Evolutionary conservation across 2,113 vertebrate genomes (phyloP).

Genomic region (Heterotis niloticus): DNA sequence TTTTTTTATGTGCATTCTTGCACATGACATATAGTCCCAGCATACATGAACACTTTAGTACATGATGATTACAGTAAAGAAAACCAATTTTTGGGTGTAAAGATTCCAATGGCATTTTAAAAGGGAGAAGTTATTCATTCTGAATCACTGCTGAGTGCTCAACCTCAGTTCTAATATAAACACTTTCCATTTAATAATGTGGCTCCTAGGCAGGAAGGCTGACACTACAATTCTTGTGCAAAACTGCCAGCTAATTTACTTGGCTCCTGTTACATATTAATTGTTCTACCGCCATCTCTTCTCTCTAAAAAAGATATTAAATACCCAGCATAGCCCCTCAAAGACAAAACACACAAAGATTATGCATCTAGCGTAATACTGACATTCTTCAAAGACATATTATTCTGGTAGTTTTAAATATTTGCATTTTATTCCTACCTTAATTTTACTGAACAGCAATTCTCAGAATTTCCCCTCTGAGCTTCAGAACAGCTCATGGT

Average conservation of each 20-base stretch:
- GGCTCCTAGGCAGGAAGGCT: slow-evolving; percentile 7
- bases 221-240: slow-evolving; percentile 20
- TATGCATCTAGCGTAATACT: too few species aligned
- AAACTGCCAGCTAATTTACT: slow-evolving; percentile 15
- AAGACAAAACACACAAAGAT: too few species aligned
- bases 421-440: too few species aligned
- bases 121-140: slow-evolving; percentile 23
- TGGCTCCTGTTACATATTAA: too few species aligned
- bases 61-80: slow-evolving; percentile 30
- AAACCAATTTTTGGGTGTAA: slow-evolving; percentile 31
- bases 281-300: too few species aligned
- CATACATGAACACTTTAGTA: slow-evolving; percentile 24
- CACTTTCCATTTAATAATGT: slow-evolving; percentile 22
- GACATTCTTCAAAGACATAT: too few species aligned
- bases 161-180: slow-evolving; percentile 31
- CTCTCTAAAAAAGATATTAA: too few species aligned
- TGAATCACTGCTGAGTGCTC: slow-evolving; percentile 15
- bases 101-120: slow-evolving; percentile 40
- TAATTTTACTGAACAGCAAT: too few species aligned
- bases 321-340: too few species aligned
- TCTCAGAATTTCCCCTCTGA: too few species aligned
- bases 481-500: too few species aligned
- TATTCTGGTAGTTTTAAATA: too few species aligned
- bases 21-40: not conserved
- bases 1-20: not conserved